These are phyloP conservation scores for Polylopha cassiicola DNA, from an alignment of 2,888 invertebrate genomes.

Conservation along the genomic window DNA sequence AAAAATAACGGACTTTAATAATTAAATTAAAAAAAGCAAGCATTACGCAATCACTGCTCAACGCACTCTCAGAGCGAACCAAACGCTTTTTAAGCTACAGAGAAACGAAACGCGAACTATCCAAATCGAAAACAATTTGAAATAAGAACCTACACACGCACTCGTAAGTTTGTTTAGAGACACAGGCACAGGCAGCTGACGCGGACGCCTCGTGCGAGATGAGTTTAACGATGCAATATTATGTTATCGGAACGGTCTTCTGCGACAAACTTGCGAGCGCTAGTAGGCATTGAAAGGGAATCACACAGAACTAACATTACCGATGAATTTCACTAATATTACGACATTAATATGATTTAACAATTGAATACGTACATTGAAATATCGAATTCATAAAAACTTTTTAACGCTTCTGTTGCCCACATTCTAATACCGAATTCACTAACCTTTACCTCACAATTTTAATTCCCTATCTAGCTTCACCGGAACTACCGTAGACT, in stretches of 20 bases:
- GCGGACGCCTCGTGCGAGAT: too few species aligned
- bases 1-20: constrained; percentile 67
- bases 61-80: constrained; percentile 55
- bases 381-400: constrained; percentile 46
- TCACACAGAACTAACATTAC: constrained; percentile 19
- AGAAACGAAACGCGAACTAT: too few species aligned
- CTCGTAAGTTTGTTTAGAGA: too few species aligned
- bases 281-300: constrained; percentile 1
- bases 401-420: constrained; percentile 21
- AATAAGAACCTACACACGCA: too few species aligned
- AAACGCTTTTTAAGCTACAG: constrained; percentile 6
- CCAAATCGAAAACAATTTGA: too few species aligned
- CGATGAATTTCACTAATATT: constrained; percentile 20
- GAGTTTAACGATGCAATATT: too few species aligned
- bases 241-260: too few species aligned
- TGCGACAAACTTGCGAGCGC: too few species aligned
- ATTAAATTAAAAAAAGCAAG: constrained; percentile 64
- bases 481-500: constrained; percentile 40
- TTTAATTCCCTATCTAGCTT: constrained; percentile 54
- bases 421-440: constrained; percentile 60
- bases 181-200: too few species aligned
- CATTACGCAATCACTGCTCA: constrained; percentile 59
- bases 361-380: constrained; percentile 54
- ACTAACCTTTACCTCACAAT: constrained; percentile 78
- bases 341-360: constrained; percentile 28